A percentile compares a stretch with the other conserved stretches of the same genome.
phyloP scores from a whole-genome alignment of 2,888 invertebrate species.

The Sclerodermus sp. region DNA sequence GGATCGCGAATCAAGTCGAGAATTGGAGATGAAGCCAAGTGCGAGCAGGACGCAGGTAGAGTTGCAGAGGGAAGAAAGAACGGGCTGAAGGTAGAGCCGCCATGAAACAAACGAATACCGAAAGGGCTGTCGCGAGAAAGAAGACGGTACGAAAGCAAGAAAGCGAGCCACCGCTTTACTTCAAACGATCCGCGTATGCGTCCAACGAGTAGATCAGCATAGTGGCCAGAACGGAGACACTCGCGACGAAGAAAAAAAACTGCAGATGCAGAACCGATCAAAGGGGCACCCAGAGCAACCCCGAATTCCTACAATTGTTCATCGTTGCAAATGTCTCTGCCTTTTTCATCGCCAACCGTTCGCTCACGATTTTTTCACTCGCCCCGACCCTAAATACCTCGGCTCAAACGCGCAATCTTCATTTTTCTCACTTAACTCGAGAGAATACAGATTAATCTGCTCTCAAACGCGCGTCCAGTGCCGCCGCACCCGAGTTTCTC shows the following conservation, averaged over 20 bases:
- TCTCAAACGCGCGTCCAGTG: no score
- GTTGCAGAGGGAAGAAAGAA: slow-evolving; percentile 19
- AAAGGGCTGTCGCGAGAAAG: slow-evolving; percentile 38
- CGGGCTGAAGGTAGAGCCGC: slow-evolving; percentile 37
- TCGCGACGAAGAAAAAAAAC: slow-evolving; percentile 21
- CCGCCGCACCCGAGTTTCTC: no score
- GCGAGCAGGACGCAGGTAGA: slow-evolving; percentile 7
- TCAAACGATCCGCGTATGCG: slow-evolving; percentile 54
- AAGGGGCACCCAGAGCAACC: slow-evolving; percentile 36
- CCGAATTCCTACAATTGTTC: slow-evolving; percentile 57
- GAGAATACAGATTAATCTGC: no score
- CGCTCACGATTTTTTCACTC: no score
- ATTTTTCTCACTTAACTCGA: no score
- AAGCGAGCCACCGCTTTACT: slow-evolving; percentile 40
- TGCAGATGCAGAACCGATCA: slow-evolving; percentile 14
- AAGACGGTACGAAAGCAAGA: slow-evolving; percentile 36
- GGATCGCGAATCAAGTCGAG: slow-evolving; percentile 9
- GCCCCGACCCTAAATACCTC: no score
- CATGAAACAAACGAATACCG: slow-evolving; percentile 52
- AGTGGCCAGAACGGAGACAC: slow-evolving; percentile 10
- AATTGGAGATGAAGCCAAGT: slow-evolving; percentile 3
- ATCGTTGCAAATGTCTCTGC: slow-evolving; percentile 54
- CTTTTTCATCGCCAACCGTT: slow-evolving; percentile 34
- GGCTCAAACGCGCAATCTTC: no score
- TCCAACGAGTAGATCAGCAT: slow-evolving; percentile 24